Percentiles rank a stretch among this genome's conserved stretches.
Conservation (phyloP, 2,888 invertebrate species). For the Unio pictorum region DNA sequence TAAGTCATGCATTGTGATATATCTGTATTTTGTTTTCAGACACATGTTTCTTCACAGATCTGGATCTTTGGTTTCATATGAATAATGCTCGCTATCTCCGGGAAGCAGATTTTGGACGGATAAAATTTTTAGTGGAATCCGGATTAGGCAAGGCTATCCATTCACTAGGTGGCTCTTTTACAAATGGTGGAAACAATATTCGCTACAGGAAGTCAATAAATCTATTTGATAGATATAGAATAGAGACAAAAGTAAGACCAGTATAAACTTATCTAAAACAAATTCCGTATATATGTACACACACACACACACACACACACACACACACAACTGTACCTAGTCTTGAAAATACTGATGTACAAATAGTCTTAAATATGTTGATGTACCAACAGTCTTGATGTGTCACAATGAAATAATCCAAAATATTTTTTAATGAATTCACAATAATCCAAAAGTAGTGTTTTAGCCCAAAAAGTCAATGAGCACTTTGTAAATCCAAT, state of each 20-base stretch:
- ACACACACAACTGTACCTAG: too few relatives aligned
- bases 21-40: constrained; percentile 48
- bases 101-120: constrained; percentile 89
- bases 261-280: neutral
- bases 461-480: too few relatives aligned
- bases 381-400: too few relatives aligned
- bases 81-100: constrained; percentile 91
- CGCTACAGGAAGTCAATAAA: constrained; percentile 86
- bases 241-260: constrained; percentile 79
- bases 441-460: too few relatives aligned
- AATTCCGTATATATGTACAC: neutral
- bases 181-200: constrained; percentile 83
- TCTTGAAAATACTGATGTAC: too few relatives aligned
- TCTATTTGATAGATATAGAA: constrained; percentile 83
- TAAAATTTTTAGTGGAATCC: constrained; percentile 80
- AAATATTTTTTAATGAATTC: too few relatives aligned
- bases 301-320: too few relatives aligned
- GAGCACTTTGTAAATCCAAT: too few relatives aligned
- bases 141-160: constrained; percentile 67
- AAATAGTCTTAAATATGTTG: too few relatives aligned
- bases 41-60: constrained; percentile 87
- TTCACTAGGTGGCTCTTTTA: constrained; percentile 78
- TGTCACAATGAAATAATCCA: too few relatives aligned
- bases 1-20: too few relatives aligned
- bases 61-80: constrained; percentile 92